Conservation (phyloP, 2,888 invertebrate genomes). For the Dorcus hopei region DNA sequence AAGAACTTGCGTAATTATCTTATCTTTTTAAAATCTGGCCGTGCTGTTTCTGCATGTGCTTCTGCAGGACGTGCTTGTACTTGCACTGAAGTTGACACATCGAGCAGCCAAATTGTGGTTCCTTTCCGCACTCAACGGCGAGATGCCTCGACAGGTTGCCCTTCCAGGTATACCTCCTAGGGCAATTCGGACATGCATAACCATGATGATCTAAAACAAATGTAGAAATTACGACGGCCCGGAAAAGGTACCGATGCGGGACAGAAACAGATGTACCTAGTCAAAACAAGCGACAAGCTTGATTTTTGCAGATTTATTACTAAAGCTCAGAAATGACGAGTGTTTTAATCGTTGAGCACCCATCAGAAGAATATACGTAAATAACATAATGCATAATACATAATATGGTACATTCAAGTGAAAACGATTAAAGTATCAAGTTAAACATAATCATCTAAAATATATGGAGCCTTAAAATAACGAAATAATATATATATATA, state of each 20-base stretch:
- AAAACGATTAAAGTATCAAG: too few species aligned
- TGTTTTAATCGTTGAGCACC: too few species aligned
- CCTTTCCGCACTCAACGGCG: slow-evolving; percentile 47
- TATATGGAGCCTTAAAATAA: too few species aligned
- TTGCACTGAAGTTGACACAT: slow-evolving; percentile 43
- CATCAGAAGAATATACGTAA: neutral
- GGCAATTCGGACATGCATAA: slow-evolving; percentile 25
- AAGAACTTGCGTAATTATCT: too few species aligned
- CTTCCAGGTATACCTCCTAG: slow-evolving; percentile 25
- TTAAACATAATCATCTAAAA: too few species aligned
- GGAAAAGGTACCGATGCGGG: too few species aligned
- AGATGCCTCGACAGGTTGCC: slow-evolving; percentile 39
- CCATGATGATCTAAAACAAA: slow-evolving; percentile 4
- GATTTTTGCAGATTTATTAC: too few species aligned
- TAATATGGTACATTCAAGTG: neutral
- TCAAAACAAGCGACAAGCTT: too few species aligned
- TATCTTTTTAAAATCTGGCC: neutral
- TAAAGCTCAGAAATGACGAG: too few species aligned
- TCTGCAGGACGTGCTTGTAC: slow-evolving; percentile 43
- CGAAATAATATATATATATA: neutral
- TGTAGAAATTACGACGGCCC: too few species aligned
- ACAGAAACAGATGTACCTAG: too few species aligned
- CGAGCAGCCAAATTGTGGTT: slow-evolving; percentile 43
- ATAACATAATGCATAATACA: neutral
- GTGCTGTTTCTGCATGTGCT: slow-evolving; percentile 30